Evolutionary conservation across 1,140 invertebrate species (phyloP).

Genomic region (Carcinoscorpius rotundicauda): DNA sequence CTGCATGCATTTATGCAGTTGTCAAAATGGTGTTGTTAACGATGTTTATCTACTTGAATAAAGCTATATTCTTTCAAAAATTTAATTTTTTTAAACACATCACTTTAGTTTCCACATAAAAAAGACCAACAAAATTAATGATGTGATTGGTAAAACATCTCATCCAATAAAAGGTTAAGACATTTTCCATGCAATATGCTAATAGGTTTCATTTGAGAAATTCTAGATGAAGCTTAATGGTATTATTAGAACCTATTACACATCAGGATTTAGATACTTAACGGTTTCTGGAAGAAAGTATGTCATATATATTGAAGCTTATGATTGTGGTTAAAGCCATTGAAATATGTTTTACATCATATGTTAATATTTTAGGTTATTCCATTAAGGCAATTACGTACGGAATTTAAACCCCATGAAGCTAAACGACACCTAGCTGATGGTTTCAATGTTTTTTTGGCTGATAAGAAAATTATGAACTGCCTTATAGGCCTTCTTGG

Average conservation of each 20-base stretch:
- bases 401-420: slow-evolving; percentile 33
- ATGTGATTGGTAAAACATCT: too few relatives aligned
- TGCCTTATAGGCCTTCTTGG: slow-evolving; percentile 29
- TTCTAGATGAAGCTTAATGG: neutral
- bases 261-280: too few relatives aligned
- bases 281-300: too few relatives aligned
- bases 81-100: too few relatives aligned
- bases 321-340: neutral
- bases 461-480: slow-evolving; percentile 29
- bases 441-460: slow-evolving; percentile 32
- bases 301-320: too few relatives aligned
- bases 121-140: too few relatives aligned
- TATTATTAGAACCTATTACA: neutral
- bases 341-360: slow-evolving; percentile 1
- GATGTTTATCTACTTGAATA: too few relatives aligned
- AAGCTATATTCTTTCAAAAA: too few relatives aligned
- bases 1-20: too few relatives aligned
- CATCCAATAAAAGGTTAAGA: too few relatives aligned
- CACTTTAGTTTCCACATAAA: too few relatives aligned
- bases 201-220: neutral
- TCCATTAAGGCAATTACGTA: slow-evolving; percentile 31
- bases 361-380: slow-evolving; percentile 26
- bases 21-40: too few relatives aligned
- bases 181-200: neutral
- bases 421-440: slow-evolving; percentile 30